These are phyloP conservation scores for Cryptotermes secundus DNA, from an alignment of 1,140 invertebrate genomes.

Conservation along the genomic window DNA sequence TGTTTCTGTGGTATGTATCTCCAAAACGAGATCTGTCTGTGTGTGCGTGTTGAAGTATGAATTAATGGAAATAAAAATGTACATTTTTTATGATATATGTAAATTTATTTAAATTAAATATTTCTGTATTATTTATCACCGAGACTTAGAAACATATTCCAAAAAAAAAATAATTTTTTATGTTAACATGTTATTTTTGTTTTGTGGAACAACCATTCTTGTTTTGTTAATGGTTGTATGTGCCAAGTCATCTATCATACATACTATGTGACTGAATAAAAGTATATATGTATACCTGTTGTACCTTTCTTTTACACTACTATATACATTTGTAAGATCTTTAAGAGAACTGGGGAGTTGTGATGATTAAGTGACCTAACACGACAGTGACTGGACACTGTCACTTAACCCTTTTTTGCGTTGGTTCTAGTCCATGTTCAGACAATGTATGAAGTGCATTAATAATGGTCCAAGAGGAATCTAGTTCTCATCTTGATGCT, in stretches of 20 bases:
- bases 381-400: no score
- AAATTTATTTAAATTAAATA: conserved; percentile 13
- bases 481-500: no score
- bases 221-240: neutral
- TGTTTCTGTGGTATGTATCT: neutral
- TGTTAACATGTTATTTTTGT: neutral
- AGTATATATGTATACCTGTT: neutral
- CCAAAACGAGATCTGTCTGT: neutral
- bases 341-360: no score
- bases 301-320: neutral
- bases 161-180: neutral
- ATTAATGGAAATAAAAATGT: conserved; percentile 6
- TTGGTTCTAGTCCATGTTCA: no score
- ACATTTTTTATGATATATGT: neutral
- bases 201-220: neutral
- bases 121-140: neutral
- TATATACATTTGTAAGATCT: no score
- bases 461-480: no score
- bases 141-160: neutral
- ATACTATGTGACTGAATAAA: neutral
- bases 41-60: neutral
- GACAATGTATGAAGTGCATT: no score
- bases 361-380: no score
- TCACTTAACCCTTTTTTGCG: no score
- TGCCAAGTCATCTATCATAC: neutral